Base-by-base conservation (phyloP, 2,113 vertebrate species). In the Ia io region DNA sequence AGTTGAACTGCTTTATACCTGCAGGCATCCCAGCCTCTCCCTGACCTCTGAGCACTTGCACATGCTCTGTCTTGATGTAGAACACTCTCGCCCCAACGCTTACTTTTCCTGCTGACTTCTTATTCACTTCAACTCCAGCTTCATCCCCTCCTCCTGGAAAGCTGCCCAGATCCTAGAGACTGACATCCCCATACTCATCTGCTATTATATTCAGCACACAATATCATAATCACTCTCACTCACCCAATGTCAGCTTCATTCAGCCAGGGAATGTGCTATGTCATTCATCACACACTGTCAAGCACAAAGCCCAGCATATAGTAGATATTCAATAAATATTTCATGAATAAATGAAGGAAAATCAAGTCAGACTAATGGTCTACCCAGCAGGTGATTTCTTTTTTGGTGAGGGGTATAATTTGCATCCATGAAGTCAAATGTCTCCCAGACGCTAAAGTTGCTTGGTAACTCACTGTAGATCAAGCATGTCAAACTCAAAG, bases 271-370 rank as follows among this genome's bases (percentile, higher is more conserved):
- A 35, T 28, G 11, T 47, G 20, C 16, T 84, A 1, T 63, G 53
- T 30, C 69, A 94, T 94, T 86, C 17, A 70, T 89, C 83, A 93
- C 17, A 44, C 18, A 77, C 32, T 67, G 12, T 80, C 87, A 91
- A 89, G 44, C 73, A 53, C 42, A 92, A 73, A 95, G 23, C 71
- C 74, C 84, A 44, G 47, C 12, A 51, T 53, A 56, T 13, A 56
- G 67, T 18, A 96, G 65, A 93, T 53, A 53, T 47, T 89, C 74
- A 87, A 67, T 92, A 90, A 90, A 61, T 93, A 93, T 35, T 96
- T 93, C 28, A 96, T 88, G 59, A 93, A 51, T 84, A 94, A 92
- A 90, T 51, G 14, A 94, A 96, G 16, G 30, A 84, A 84, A 95
- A 92, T 96, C 44, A 93, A 93, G 40, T 69, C 65, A 92, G 49